Percentiles rank a stretch among this genome's conserved stretches.
Conservation (phyloP, 2,113 vertebrate species). For the Osmerus eperlanus region DNA sequence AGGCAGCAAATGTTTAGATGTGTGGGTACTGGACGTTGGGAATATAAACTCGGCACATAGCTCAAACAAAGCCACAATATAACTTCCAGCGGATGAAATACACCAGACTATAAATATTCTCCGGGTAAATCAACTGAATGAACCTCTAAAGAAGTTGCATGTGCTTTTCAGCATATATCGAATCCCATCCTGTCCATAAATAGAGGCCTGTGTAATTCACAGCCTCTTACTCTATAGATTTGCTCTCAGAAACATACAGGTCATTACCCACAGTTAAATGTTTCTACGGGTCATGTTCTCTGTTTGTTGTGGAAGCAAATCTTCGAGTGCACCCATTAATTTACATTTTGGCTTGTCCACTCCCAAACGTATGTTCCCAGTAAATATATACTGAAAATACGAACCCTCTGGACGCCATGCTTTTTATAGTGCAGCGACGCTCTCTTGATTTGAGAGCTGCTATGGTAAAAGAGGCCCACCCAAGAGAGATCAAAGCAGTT, state of each 20-base stretch:
- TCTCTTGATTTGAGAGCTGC: conserved; percentile 61
- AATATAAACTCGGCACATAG: too few species aligned
- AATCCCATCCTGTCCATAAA: too few species aligned
- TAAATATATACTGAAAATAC: conserved; percentile 60
- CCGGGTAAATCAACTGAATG: too few species aligned
- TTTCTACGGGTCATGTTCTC: conserved; percentile 41
- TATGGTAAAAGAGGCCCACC: conserved; percentile 63
- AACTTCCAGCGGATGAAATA: too few species aligned
- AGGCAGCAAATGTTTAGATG: conserved; percentile 19
- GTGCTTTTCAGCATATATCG: too few species aligned
- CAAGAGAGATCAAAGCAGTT: conserved; percentile 62
- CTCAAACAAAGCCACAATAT: too few species aligned
- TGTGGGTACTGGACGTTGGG: conserved; percentile 6
- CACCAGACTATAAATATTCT: too few species aligned
- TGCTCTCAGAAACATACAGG: conserved; percentile 37
- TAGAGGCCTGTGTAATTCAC: neutral
- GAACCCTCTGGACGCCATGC: conserved; percentile 30
- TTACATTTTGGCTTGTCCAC: conserved; percentile 50
- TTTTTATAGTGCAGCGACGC: conserved; percentile 63
- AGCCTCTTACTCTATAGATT: conserved; percentile 10
- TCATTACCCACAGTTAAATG: conserved; percentile 32
- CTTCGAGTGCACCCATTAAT: conserved; percentile 62
- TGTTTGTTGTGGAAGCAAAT: conserved; percentile 55
- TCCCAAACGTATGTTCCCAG: conserved; percentile 52
- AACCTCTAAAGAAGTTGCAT: too few species aligned